phyloP scores from a whole-genome alignment of 1,140 invertebrate species.

The Drosophila saltans region DNA sequence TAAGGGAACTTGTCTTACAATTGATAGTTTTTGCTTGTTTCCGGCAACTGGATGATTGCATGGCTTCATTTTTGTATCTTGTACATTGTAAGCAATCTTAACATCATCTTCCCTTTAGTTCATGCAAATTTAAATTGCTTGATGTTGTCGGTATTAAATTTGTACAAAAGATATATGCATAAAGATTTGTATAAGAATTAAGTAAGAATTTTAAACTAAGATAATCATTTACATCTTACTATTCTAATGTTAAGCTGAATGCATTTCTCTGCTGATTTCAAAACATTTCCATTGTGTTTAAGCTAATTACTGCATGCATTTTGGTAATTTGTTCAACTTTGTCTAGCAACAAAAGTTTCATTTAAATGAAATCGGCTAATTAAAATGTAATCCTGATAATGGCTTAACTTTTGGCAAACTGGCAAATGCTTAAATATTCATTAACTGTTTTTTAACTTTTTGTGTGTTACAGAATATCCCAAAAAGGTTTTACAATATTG shows the following conservation, averaged over 20 bases:
- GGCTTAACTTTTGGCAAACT: constrained; percentile 23
- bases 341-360: background rate
- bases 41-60: constrained; percentile 27
- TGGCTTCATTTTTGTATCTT: background rate
- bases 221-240: background rate
- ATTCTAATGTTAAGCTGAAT: background rate
- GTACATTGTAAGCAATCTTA: constrained; percentile 3
- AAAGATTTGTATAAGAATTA: too few species aligned
- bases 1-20: constrained; percentile 26
- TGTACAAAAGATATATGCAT: too few species aligned
- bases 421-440: too few species aligned
- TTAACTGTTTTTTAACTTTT: background rate
- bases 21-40: constrained; percentile 57
- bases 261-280: background rate
- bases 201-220: background rate
- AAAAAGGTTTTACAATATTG: constrained; percentile 79
- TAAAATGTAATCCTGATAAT: background rate
- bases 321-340: background rate
- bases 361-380: constrained; percentile 4
- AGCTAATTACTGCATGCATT: background rate
- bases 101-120: background rate
- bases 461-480: constrained; percentile 61
- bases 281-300: background rate
- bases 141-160: too few species aligned
- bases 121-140: background rate